Evolutionary conservation across 2,888 invertebrate species (phyloP).

Genomic region (Scrobipalpa costella): DNA sequence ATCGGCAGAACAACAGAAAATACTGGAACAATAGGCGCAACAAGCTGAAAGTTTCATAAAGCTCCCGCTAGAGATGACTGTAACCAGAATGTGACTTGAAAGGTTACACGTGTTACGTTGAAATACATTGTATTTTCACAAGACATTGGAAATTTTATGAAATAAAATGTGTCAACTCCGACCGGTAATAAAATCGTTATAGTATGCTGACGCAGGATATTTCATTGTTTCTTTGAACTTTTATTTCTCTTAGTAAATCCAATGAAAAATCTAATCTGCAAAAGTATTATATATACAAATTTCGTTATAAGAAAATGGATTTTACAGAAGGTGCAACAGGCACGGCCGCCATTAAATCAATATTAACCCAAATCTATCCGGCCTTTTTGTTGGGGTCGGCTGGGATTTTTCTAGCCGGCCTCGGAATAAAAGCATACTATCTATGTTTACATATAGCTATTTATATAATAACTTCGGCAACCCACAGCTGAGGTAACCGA

Average conservation of each 20-base stretch:
- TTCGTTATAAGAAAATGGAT: neutral
- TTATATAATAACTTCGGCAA: no score
- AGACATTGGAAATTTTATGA: neutral
- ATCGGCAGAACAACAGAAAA: conserved; percentile 28
- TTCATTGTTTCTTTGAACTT: no score
- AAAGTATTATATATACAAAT: no score
- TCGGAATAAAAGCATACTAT: neutral
- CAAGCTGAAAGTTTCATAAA: conserved; percentile 50
- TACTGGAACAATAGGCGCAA: conserved; percentile 46
- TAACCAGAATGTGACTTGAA: no score
- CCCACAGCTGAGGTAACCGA: no score
- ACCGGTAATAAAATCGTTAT: neutral
- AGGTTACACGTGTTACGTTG: neutral
- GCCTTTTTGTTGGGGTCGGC: neutral
- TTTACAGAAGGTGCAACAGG: neutral
- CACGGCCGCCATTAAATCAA: neutral
- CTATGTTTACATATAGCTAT: no score
- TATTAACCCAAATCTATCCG: neutral
- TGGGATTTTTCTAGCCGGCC: neutral
- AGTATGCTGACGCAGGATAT: neutral
- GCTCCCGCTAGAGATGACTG: conserved; percentile 34
- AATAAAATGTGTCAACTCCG: neutral
- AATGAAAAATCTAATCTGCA: neutral
- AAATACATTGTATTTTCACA: neutral
- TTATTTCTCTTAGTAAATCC: neutral